Evolutionary conservation across 2,888 invertebrate genomes (phyloP).

Genomic region (Dolichomitus sp.): DNA sequence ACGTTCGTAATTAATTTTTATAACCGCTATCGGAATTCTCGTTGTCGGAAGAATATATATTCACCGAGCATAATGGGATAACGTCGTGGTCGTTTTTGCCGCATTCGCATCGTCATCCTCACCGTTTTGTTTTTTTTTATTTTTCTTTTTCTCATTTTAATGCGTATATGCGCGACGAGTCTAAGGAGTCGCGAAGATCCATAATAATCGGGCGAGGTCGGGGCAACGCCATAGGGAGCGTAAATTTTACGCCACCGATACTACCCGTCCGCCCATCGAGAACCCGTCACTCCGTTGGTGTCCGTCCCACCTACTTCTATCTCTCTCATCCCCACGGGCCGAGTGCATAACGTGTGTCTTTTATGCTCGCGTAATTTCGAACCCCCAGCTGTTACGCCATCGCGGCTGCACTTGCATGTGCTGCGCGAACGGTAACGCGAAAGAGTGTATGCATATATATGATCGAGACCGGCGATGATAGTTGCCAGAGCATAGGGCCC

Average conservation of each 20-base stretch:
- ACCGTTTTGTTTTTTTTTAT: neutral
- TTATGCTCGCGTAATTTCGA: constrained; percentile 61
- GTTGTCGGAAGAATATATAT: constrained; percentile 9
- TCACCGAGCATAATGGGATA: neutral
- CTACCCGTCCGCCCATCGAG: constrained; percentile 41
- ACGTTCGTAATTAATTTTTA: constrained; percentile 52
- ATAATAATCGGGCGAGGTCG: constrained; percentile 37
- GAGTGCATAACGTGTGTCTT: constrained; percentile 58
- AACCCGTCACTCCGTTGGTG: constrained; percentile 49
- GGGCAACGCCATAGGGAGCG: constrained; percentile 30
- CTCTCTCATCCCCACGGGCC: constrained; percentile 40
- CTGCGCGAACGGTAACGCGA: neutral
- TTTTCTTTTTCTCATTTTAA: neutral
- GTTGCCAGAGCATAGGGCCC: constrained; percentile 17
- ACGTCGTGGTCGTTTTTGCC: constrained; percentile 12
- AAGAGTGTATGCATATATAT: constrained; percentile 16
- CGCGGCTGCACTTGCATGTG: constrained; percentile 16
- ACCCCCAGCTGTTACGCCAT: constrained; percentile 36
- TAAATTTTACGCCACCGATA: constrained; percentile 57
- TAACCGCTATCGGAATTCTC: constrained; percentile 13
- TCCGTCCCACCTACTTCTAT: neutral
- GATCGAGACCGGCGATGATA: constrained; percentile 42
- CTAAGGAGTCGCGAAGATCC: constrained; percentile 26
- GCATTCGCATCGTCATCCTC: neutral
- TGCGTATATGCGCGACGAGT: constrained; percentile 15